Percentiles rank a stretch among this genome's conserved stretches.
phyloP scores from a whole-genome alignment of 2,113 vertebrate species.

The Cygnus atratus region DNA sequence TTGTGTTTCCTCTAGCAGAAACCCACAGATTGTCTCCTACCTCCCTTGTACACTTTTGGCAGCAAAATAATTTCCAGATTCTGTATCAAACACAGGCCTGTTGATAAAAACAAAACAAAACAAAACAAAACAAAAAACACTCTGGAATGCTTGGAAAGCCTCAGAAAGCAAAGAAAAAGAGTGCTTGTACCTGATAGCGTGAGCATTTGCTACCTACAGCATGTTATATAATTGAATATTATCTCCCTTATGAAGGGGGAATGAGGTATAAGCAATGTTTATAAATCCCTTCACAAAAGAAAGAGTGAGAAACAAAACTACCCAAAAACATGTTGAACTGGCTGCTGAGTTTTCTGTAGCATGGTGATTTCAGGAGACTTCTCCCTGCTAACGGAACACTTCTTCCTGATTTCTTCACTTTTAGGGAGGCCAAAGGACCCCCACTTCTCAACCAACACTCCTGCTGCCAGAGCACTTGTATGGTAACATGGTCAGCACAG shows the following conservation, averaged over 20 bases:
- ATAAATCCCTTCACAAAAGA: not conserved
- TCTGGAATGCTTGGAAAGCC: slow-evolving; percentile 53
- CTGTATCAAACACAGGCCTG: slow-evolving; percentile 27
- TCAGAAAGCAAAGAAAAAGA: slow-evolving; percentile 28
- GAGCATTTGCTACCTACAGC: not conserved
- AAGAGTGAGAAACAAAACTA: not conserved
- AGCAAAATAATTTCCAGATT: slow-evolving; percentile 73
- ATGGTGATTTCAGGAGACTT: not conserved
- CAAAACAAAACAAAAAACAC: slow-evolving; percentile 9
- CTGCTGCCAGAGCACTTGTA: not conserved
- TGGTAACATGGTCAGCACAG: not conserved
- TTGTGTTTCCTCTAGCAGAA: slow-evolving; percentile 75
- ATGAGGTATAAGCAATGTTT: not conserved
- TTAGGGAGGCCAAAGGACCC: not conserved
- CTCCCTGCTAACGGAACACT: not conserved
- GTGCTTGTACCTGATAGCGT: not conserved
- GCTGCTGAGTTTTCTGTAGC: not conserved
- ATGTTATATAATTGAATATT: slow-evolving; percentile 3
- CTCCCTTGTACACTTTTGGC: slow-evolving; percentile 61
- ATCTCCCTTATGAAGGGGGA: not conserved
- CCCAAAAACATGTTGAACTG: not conserved
- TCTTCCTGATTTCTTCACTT: not conserved
- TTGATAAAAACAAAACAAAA: slow-evolving; percentile 5
- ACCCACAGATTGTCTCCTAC: slow-evolving; percentile 41
- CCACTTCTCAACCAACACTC: not conserved